Base-by-base conservation (phyloP, 2,797 vertebrate species). In the Enteromius radiatus region DNA sequence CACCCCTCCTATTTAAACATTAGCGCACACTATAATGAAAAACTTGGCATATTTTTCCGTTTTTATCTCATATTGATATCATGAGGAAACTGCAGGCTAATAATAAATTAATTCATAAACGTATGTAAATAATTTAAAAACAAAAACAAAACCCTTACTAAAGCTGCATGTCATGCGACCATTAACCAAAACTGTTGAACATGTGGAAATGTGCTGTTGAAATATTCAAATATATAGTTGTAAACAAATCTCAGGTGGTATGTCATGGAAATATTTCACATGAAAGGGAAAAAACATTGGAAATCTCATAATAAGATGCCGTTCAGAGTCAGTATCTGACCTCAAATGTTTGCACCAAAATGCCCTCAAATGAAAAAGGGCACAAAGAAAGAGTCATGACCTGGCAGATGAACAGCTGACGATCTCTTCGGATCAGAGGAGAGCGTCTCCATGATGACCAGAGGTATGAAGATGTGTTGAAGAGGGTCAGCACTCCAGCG, bases 401-500 rank as follows among this genome's bases (percentile, higher is more conserved):
- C 96, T 99, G 97, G 76, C 69, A 84, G 41, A 95, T 81, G 88
- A 95, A 92, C 61, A 97, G 86, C 85, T 86, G 87, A 14, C 91
- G 89, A 88, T 96, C 92, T 80, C 88, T 75, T 1, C 87, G 74
- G 1, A 85, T 93, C 75, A 91, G 89, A 8, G 91, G 56, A 45
- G 91, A 84, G 70, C 88, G 92, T 56, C 85, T 92, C 82, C 89
- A 73, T 23, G 92, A 93, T 78, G 91, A 96, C 92, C 91, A 91
- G 82, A 97, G 76, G 21, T 88, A 96, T 84, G 91, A 94, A 82
- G 89, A 90, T 8, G 96, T 95, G 5, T 93, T 93, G 81, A 97
- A 87, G 80, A 98, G 88, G 31, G 95, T 89, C 85, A 97, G 88
- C 9, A 94, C 88, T 80, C 96, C 98, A 83, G 97, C 91, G 79